A percentile compares a stretch with the other conserved stretches of the same genome.
Conservation (phyloP, 64 coral and sea anemone species). For the Montipora foliosa region DNA sequence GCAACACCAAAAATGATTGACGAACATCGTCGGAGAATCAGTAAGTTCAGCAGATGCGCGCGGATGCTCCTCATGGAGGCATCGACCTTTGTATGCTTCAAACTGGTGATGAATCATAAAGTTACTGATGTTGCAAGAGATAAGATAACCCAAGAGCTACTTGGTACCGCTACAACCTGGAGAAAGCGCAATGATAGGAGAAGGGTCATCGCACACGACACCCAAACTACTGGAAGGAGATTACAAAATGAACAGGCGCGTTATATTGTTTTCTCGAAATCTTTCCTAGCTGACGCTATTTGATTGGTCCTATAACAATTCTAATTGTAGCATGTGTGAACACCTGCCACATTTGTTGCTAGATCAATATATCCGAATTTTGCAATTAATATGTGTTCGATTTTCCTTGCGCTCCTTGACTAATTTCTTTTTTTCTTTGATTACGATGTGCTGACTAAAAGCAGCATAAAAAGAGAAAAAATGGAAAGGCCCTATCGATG, state of each 20-base stretch:
- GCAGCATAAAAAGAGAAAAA: too few species aligned
- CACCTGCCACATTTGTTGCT: constrained; percentile 3
- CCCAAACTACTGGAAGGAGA: constrained; percentile 9
- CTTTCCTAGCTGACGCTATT: background rate
- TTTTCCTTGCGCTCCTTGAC: too few species aligned
- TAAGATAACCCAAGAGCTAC: too few species aligned
- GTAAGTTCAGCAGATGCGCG: background rate
- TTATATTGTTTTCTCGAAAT: background rate
- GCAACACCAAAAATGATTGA: background rate
- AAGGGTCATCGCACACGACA: background rate
- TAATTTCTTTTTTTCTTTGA: too few species aligned
- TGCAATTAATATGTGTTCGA: too few species aligned
- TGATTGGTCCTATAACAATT: constrained; percentile 40
- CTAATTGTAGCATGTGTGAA: background rate
- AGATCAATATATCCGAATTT: too few species aligned
- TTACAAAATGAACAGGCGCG: constrained; percentile 23
- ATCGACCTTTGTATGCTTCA: background rate
- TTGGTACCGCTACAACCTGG: background rate
- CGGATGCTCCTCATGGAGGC: background rate
- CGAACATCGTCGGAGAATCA: background rate
- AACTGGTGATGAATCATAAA: too few species aligned
- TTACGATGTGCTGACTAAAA: too few species aligned
- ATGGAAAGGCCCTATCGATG: too few species aligned
- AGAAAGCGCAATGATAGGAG: constrained; percentile 30
- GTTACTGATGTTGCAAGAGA: too few species aligned